phyloP scores from a whole-genome alignment of 2,113 vertebrate species.

The Pavo muticus region DNA sequence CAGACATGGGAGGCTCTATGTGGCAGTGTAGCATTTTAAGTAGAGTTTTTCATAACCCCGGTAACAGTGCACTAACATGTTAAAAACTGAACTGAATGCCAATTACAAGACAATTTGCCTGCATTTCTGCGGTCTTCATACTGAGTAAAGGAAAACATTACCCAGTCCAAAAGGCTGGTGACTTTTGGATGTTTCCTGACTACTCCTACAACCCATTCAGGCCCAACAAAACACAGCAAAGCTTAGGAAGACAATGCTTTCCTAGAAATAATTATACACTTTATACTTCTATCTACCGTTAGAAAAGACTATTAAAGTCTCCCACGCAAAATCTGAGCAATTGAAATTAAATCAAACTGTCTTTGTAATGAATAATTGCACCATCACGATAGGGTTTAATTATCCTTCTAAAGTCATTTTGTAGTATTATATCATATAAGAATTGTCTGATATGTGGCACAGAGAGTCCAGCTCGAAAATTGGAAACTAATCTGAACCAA shows the following conservation, averaged over 20 bases:
- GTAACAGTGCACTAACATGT: neutral
- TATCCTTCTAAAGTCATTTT: neutral
- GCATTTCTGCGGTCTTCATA: neutral
- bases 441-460: neutral
- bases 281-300: neutral
- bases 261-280: neutral
- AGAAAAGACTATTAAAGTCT: neutral
- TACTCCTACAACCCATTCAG: neutral
- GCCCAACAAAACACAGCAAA: neutral
- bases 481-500: constrained; percentile 4
- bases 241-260: neutral
- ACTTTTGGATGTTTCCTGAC: neutral
- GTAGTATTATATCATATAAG: neutral
- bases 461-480: neutral
- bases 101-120: neutral
- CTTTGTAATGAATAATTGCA: constrained; percentile 25
- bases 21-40: neutral
- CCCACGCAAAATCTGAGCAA: neutral
- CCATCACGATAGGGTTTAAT: neutral
- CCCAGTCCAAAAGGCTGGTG: neutral
- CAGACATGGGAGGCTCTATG: neutral
- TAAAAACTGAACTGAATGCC: neutral
- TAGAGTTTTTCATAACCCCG: neutral
- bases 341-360: constrained; percentile 13
- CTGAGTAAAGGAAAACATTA: neutral